phyloP scores from a whole-genome alignment of 2,113 vertebrate genomes.

The Bambusicola thoracicus region DNA sequence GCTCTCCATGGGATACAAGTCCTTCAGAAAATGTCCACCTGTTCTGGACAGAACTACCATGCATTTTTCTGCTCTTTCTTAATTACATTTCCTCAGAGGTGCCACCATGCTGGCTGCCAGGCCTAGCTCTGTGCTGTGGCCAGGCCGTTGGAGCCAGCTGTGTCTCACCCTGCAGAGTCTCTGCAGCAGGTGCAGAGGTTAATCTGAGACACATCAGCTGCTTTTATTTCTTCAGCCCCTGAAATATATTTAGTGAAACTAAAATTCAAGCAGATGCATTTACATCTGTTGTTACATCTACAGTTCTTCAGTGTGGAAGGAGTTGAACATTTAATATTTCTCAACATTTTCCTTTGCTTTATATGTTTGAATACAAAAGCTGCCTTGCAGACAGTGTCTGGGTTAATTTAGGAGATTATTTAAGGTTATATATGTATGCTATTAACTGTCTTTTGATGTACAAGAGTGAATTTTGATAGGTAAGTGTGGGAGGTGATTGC shows the following conservation, averaged over 20 bases:
- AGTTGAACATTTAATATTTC: neutral
- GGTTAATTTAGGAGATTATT: neutral
- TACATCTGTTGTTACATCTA: neutral
- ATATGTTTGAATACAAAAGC: neutral
- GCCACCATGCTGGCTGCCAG: accelerated
- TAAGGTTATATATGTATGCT: neutral
- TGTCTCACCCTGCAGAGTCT: neutral
- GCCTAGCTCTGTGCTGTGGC: accelerated
- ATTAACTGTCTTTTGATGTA: neutral
- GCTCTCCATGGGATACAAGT: accelerated
- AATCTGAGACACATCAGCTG: neutral
- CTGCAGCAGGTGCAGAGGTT: neutral
- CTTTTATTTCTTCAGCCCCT: neutral
- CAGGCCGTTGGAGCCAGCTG: accelerated
- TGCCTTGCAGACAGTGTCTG: neutral
- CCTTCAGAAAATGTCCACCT: neutral
- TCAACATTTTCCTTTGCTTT: neutral
- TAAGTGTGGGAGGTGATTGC: neutral
- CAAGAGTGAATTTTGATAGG: neutral
- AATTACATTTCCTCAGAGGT: accelerated
- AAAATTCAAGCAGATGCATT: neutral
- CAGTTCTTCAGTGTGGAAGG: neutral
- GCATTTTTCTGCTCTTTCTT: neutral
- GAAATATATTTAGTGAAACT: neutral
- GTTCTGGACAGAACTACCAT: accelerated